Percentiles rank a stretch among this genome's conserved stretches.
Evolutionary conservation across 2,888 invertebrate species (phyloP).

Genomic region (Arctia plantaginis): DNA sequence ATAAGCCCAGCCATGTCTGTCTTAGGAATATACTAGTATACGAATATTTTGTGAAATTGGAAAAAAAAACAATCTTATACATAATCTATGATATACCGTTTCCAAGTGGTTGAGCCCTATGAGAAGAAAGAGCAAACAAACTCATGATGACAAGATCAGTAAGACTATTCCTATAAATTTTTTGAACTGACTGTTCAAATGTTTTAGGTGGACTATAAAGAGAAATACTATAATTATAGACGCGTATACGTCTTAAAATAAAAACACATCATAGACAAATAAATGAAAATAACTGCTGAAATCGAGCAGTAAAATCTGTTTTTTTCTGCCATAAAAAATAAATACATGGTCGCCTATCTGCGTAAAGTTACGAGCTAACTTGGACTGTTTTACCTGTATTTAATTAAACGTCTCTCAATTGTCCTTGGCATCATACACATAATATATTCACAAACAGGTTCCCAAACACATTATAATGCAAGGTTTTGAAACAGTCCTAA

Average conservation of each 20-base stretch:
- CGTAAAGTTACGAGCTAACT: not conserved
- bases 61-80: no score
- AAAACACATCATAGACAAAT: not conserved
- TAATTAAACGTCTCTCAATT: not conserved
- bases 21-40: not conserved
- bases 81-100: no score
- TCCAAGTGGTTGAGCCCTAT: no score
- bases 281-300: not conserved
- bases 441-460: not conserved
- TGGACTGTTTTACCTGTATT: not conserved
- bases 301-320: not conserved
- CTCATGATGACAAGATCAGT: not conserved
- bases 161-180: not conserved
- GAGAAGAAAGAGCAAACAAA: no score
- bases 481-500: not conserved
- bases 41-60: no score
- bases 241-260: not conserved
- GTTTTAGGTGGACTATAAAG: not conserved
- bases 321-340: not conserved
- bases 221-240: not conserved
- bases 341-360: not conserved
- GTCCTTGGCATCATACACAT: not conserved
- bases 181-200: no score
- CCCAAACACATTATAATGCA: not conserved
- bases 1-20: not conserved